These are phyloP conservation scores for Drosophila ezoana DNA, from an alignment of 2,888 invertebrate genomes.

Conservation along the genomic window DNA sequence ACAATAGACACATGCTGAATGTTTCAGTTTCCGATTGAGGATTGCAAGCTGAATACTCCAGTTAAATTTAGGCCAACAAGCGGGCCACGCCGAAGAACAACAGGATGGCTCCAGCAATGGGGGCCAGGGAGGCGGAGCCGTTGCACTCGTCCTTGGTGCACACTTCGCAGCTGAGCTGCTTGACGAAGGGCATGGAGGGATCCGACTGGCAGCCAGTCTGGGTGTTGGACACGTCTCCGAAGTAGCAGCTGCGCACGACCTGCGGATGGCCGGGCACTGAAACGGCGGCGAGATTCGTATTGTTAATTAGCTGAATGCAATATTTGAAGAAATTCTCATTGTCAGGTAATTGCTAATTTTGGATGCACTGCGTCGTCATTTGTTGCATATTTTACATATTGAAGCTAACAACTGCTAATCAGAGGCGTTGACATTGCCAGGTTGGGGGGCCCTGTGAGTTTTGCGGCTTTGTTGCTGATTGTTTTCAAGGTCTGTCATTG, in stretches of 20 bases:
- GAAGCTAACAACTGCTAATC: constrained; percentile 36
- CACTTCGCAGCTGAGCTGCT: constrained; percentile 80
- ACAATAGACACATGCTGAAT: constrained; percentile 8
- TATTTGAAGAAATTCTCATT: background rate
- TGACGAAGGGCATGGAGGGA: constrained; percentile 73
- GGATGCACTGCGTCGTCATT: constrained; percentile 4
- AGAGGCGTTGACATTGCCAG: constrained; percentile 14
- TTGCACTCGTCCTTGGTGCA: constrained; percentile 81
- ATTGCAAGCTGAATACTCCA: background rate
- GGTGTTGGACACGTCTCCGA: constrained; percentile 76
- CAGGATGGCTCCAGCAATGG: constrained; percentile 75
- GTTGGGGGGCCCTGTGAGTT: constrained; percentile 8
- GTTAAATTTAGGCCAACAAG: constrained; percentile 65
- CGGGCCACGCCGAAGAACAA: constrained; percentile 80
- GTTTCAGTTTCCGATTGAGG: background rate
- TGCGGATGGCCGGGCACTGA: constrained; percentile 64
- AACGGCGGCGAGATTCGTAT: constrained; percentile 1
- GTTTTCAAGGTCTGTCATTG: constrained; percentile 16
- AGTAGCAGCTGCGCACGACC: constrained; percentile 77
- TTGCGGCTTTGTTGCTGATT: constrained; percentile 8
- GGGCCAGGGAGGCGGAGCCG: constrained; percentile 69
- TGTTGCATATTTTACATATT: constrained; percentile 2
- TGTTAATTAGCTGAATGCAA: background rate
- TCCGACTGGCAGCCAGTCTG: constrained; percentile 78
- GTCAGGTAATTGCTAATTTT: constrained; percentile 13